Evolutionary conservation across 2,797 vertebrate genomes (phyloP).

Genomic region (Poecilia velifera): DNA sequence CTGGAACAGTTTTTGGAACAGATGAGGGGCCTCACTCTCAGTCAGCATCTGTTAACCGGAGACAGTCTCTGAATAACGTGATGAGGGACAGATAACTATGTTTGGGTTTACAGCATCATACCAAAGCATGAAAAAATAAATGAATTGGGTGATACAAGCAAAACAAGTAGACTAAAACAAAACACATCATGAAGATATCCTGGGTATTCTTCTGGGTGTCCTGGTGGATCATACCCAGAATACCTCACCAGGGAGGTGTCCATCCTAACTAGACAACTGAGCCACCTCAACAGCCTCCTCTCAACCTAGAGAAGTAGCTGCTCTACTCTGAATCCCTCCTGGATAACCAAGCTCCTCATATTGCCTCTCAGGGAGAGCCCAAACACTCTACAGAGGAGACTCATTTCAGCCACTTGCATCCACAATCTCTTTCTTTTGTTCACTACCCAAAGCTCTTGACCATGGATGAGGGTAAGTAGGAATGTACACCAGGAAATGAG

Average conservation of each 20-base stretch:
- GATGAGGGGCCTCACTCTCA: conserved; percentile 16
- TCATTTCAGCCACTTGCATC: too few relatives aligned
- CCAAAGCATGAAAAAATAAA: not conserved
- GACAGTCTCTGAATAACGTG: conserved; percentile 11
- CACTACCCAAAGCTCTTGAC: too few relatives aligned
- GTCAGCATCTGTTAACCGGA: conserved; percentile 28
- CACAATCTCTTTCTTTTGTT: too few relatives aligned
- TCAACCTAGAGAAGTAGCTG: not conserved
- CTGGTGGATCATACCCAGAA: not conserved
- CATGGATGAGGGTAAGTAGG: too few relatives aligned
- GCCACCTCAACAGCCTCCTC: not conserved
- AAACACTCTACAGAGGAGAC: too few relatives aligned
- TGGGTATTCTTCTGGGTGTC: not conserved
- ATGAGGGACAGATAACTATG: conserved; percentile 29
- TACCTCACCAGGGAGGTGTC: not conserved
- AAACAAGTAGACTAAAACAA: not conserved
- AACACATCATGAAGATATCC: not conserved
- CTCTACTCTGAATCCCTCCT: not conserved
- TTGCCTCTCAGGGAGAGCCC: not conserved
- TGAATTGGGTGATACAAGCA: not conserved
- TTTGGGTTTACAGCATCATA: conserved; percentile 12
- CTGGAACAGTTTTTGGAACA: conserved; percentile 22
- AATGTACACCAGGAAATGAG: too few relatives aligned
- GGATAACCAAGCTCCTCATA: not conserved
- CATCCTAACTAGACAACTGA: not conserved